Conservation (phyloP, 2,888 invertebrate genomes). For the Junonia oenone region DNA sequence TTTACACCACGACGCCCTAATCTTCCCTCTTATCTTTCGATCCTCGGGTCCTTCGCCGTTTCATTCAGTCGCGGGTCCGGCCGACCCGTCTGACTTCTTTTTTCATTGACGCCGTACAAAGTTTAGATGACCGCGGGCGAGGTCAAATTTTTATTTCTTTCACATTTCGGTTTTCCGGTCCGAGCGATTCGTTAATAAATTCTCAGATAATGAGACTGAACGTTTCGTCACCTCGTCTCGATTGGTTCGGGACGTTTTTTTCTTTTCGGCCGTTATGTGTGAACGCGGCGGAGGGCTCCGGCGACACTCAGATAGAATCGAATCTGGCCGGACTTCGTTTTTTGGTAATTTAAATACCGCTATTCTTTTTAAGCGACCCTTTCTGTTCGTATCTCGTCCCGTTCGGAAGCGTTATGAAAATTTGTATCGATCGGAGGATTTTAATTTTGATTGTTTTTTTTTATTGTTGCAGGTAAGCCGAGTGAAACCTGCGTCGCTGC, state of each 20-base stretch:
- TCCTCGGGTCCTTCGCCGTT: slow-evolving; percentile 72
- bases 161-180: slow-evolving; percentile 79
- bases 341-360: slow-evolving; percentile 72
- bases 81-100: slow-evolving; percentile 75
- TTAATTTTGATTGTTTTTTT: slow-evolving; percentile 21
- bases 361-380: slow-evolving; percentile 61
- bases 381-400: slow-evolving; percentile 35
- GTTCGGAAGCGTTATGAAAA: slow-evolving; percentile 28
- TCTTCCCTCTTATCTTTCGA: slow-evolving; percentile 75
- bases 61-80: slow-evolving; percentile 73
- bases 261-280: slow-evolving; percentile 72
- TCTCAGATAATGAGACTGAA: slow-evolving; percentile 80
- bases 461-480: slow-evolving; percentile 71
- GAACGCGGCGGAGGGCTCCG: slow-evolving; percentile 67
- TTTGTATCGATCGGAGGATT: slow-evolving; percentile 10
- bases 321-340: slow-evolving; percentile 60
- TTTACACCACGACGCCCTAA: slow-evolving; percentile 57
- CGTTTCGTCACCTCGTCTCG: slow-evolving; percentile 80
- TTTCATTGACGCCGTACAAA: slow-evolving; percentile 77
- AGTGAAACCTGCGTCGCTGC: slow-evolving; percentile 63
- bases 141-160: slow-evolving; percentile 79
- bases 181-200: slow-evolving; percentile 78
- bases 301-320: slow-evolving; percentile 59
- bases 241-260: slow-evolving; percentile 70
- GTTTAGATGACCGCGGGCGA: slow-evolving; percentile 76